Conservation (phyloP, 92 coral and sea anemone genomes). For the Porites lobata region DNA sequence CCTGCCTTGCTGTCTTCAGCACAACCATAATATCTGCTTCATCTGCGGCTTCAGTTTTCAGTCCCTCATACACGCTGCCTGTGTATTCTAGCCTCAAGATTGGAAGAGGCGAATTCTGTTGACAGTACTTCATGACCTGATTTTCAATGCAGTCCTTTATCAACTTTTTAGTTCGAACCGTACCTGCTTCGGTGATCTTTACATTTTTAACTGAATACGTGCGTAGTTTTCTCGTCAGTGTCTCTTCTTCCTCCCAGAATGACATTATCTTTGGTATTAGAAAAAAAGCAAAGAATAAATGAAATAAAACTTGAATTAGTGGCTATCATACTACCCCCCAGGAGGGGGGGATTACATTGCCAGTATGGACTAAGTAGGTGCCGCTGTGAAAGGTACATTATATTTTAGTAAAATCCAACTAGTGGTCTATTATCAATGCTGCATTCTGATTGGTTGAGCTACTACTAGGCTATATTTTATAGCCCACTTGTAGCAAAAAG, state of each 20-base stretch:
- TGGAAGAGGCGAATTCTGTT: constrained; percentile 50
- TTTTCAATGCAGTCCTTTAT: constrained; percentile 59
- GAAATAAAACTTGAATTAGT: no score
- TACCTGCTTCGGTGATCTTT: constrained; percentile 69
- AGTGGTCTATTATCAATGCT: no score
- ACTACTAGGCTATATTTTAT: no score
- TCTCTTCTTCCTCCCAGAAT: constrained; percentile 26
- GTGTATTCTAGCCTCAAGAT: constrained; percentile 77
- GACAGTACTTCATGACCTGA: constrained; percentile 44
- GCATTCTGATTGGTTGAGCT: no score
- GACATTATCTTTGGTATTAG: no score
- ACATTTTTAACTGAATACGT: constrained; percentile 65
- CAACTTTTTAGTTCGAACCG: constrained; percentile 53
- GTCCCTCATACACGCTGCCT: constrained; percentile 81
- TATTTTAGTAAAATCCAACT: no score
- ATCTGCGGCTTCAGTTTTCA: constrained; percentile 88
- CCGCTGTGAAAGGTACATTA: no score
- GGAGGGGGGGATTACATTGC: no score
- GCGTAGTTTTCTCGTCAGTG: constrained; percentile 55
- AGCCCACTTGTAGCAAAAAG: no score
- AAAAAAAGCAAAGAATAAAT: no score
- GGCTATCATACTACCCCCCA: no score
- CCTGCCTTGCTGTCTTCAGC: constrained; percentile 44
- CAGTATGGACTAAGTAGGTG: no score
- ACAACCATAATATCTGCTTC: constrained; percentile 88